These are phyloP conservation scores for Troglohyphantes excavatus DNA, from an alignment of 2,888 invertebrate genomes.

Conservation along the genomic window DNA sequence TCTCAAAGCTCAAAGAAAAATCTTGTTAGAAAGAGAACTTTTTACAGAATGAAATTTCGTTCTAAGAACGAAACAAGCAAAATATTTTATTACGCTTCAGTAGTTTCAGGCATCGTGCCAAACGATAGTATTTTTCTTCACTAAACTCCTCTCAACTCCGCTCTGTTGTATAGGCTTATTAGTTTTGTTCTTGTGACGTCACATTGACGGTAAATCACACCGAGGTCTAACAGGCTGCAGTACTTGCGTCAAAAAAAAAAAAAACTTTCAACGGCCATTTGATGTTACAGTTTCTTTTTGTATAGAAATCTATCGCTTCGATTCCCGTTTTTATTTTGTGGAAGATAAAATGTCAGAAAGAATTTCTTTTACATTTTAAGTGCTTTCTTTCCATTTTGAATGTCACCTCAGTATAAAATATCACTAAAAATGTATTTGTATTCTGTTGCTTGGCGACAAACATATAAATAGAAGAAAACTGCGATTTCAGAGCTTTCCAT, in stretches of 20 bases:
- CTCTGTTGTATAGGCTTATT: background rate
- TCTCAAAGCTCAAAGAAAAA: background rate
- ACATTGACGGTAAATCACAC: background rate
- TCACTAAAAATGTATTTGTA: too few relatives aligned
- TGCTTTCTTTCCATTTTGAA: background rate
- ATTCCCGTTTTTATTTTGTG: background rate
- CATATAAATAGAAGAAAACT: too few relatives aligned
- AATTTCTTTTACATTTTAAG: background rate
- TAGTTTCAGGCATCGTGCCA: background rate
- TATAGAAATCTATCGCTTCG: background rate
- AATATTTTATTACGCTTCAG: constrained; percentile 9
- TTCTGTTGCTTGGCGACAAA: too few relatives aligned
- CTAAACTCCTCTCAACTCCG: constrained; percentile 1
- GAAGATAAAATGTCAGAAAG: background rate
- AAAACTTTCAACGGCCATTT: background rate
- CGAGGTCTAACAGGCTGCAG: background rate
- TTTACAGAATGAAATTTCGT: background rate
- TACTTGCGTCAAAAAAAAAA: too few relatives aligned
- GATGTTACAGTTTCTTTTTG: background rate
- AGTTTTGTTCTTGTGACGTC: constrained; percentile 2
- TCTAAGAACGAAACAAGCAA: background rate
- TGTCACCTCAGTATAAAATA: background rate
- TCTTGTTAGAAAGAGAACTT: background rate
- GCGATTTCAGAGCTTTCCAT: too few relatives aligned
- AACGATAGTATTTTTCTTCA: background rate